Conservation (phyloP, 1,140 invertebrate species). For the Trichomalopsis sarcophagae region DNA sequence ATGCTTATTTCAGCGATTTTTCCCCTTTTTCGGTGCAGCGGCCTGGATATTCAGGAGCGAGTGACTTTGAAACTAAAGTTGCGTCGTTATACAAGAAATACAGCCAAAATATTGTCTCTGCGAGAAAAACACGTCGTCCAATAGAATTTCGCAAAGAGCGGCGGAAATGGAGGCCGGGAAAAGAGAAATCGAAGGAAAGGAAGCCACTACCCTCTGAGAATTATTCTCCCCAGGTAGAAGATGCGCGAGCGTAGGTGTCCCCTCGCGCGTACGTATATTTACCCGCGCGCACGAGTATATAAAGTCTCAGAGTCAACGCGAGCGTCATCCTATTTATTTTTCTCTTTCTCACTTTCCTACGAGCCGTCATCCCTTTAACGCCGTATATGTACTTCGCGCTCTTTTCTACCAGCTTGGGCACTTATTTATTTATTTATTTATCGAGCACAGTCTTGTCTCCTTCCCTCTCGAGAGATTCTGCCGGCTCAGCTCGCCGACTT, state of each 20-base stretch:
- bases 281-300: background rate
- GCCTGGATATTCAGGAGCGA: too few species aligned
- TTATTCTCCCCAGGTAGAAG: conserved; percentile 34
- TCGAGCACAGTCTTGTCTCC: background rate
- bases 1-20: too few species aligned
- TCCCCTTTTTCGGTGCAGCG: too few species aligned
- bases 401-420: background rate
- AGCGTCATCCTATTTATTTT: conserved; percentile 1
- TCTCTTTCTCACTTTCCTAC: conserved; percentile 1
- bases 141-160: conserved; percentile 17
- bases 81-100: too few species aligned
- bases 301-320: background rate
- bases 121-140: conserved; percentile 16
- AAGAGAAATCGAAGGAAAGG: conserved; percentile 27
- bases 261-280: background rate
- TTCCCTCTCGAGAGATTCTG: background rate
- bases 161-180: background rate
- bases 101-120: background rate
- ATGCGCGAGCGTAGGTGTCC: background rate
- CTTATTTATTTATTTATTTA: conserved; percentile 8
- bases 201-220: conserved; percentile 27
- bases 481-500: background rate
- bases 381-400: background rate
- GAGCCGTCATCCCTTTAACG: background rate
- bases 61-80: too few species aligned